Base-by-base conservation (phyloP, 2,888 invertebrate genomes). In the Lasioglossum marginatum region DNA sequence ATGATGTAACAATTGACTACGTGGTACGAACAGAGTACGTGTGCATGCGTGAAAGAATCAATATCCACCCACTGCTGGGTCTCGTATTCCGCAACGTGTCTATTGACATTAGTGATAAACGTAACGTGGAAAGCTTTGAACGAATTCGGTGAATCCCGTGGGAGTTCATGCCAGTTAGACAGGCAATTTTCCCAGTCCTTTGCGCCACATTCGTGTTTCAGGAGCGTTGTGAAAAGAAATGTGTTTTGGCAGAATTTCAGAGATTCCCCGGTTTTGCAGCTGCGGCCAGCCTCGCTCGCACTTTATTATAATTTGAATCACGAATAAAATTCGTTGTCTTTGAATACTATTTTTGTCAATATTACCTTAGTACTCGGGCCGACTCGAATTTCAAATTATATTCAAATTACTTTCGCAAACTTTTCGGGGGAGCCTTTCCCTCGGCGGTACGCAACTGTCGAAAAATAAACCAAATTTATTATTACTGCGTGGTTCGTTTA, bases 221-320 rank as follows among this genome's bases (percentile, higher is more conserved):
- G 78, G 75, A 76, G 82, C 79, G 63, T 77, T 78, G 77, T 63
- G 81, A 81, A 87, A 83, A 86, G 85, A 86, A 87, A 87, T 87
- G 87, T 82, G 81, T 85, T 87, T 86, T 87, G 87, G 87, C 87
- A 87, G 83, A 83, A 87, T 81, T 87, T 87, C 87, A 87, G 81
- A 83, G 86, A 83, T 79, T 81, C 81, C 81, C 43, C 73, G 31
- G 72, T 79, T 66, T 43, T 4, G 82, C 82, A 86, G 86, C 86
- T 87, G 83, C 60, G 86, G 76, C 82, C 70, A 31, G 77, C 73
- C 37, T 79, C 73, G 63, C 37, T 79, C 73, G 73, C 57, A 74
- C 79, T 86, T 86, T 85, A 85, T 86, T 86, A 85, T 82, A 79
- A 86, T 86, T 82, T 86, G 52, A 79, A 82, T 81, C 79, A 77